These are phyloP conservation scores for Euspilapteryx auroguttella DNA, from an alignment of 2,888 invertebrate species.

Conservation along the genomic window DNA sequence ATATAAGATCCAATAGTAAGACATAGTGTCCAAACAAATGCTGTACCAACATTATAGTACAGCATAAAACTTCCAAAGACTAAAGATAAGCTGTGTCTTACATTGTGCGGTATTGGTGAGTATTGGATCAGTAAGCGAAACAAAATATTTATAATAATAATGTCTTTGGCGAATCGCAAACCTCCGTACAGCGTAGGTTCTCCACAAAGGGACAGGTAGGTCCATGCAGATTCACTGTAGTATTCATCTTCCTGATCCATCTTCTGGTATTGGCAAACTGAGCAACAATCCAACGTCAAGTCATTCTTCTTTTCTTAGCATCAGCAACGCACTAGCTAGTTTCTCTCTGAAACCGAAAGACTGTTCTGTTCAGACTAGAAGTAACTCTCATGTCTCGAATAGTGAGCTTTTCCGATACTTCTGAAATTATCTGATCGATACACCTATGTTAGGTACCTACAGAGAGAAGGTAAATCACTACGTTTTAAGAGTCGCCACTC, in stretches of 20 bases:
- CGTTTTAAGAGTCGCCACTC: too few relatives aligned
- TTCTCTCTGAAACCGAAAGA: too few relatives aligned
- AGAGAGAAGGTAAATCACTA: too few relatives aligned
- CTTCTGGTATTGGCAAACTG: conserved; percentile 7
- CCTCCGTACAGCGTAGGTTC: conserved; percentile 52
- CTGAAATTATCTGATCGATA: too few relatives aligned
- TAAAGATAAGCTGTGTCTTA: conserved; percentile 42
- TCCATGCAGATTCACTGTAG: conserved; percentile 31
- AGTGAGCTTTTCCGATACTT: too few relatives aligned
- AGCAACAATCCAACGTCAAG: too few relatives aligned
- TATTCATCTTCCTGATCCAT: conserved; percentile 48
- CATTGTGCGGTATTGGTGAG: conserved; percentile 35
- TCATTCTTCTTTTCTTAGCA: too few relatives aligned
- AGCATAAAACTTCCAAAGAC: conserved; percentile 42
- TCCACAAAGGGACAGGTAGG: conserved; percentile 35
- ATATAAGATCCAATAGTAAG: conserved; percentile 36
- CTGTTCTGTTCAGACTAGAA: too few relatives aligned
- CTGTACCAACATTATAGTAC: conserved; percentile 36
- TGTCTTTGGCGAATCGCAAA: conserved; percentile 47
- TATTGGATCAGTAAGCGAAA: conserved; percentile 39
- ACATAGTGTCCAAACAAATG: conserved; percentile 43
- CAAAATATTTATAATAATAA: conserved; percentile 40
- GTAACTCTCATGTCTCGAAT: too few relatives aligned
- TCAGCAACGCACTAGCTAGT: too few relatives aligned
- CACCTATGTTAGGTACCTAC: too few relatives aligned